Base-by-base conservation (phyloP, 2,888 invertebrate genomes). In the Parthenolecanium corni region DNA sequence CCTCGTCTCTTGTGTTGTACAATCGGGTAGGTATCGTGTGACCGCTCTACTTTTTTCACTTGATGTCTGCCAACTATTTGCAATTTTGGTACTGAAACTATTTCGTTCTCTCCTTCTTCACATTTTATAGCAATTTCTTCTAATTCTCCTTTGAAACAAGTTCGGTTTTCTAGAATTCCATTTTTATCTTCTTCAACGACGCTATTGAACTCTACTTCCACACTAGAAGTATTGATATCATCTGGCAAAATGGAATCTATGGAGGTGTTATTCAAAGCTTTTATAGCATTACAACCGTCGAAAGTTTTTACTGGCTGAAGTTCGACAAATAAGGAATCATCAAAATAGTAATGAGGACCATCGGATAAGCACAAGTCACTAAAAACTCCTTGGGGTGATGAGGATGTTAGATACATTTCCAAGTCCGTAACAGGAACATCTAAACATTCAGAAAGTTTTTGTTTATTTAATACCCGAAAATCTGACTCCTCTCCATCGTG, bases 1-100 rank as follows among this genome's bases (percentile, higher is more conserved):
- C 61, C 61, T 38, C 61, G 31, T 51, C 49, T 49, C 23, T 51
- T 61, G 21, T 61, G 61, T 24, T 51, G 61, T 16, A 51, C 40
- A 1, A 38, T 38, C 4, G 61, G 51, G 51, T 49, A 40, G 14
- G n/a, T 47, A 21, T 46, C 25, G 14, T 20, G 21, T 31, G 23
- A 18, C 21, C 31, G 47, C 1, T 61, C 61, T 6, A 20, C n/a
- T 38, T 21, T 61, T 61, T 24, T 12, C 9, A 40, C 12, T 20
- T 61, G 49, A 23, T 51, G 21, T 40, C 40, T 51, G 12, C 61
- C 40, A 36, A 49, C 49, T 14, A 61, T 51, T 51, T 61, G 49
- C 16, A 51, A 9, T 25, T 51, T 61, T 1, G 61, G 61, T 16
- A 51, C 2, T 5, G 61, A 40, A 23, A 24, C 21, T 1, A 44